Evolutionary conservation across 2,888 invertebrate genomes (phyloP), one percentile per base, ranked within the genome.

Genomic region (Campaea margaritaria): DNA sequence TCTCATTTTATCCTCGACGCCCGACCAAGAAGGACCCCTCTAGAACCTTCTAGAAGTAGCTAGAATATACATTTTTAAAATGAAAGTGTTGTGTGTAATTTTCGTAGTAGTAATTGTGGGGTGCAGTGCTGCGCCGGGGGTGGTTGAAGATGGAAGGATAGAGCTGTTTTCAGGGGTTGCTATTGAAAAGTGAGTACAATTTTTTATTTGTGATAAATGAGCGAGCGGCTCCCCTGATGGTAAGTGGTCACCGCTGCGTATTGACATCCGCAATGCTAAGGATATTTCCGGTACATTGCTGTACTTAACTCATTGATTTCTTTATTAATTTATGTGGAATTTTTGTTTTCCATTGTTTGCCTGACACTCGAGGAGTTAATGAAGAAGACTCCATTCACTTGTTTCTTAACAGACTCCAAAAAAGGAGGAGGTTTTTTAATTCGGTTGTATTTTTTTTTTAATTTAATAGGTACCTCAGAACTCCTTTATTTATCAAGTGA

Each of bases 161-260:
- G 91, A 92, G 57, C 73, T 92, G 14, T 89, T 92, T 47, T 86
- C 89, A 2, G 92, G 92, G 64, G 91, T 92, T 1, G 87, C 89
- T 11, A 87, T 92, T 69, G 89, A 91, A 69, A 84, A 85, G 89
- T 89, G 67, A 89, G 89, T 87, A 28, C 28, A 1, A 12, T 12
- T 36, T 36, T 36, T 36, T 3, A 36, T 36, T n/a, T 12, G 36
- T 36, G 34, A 9, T 9, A 7, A 11, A 34, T 9, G 34, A n/a
- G n/a, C n/a, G n/a, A n/a, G 21, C 21, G 8, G 8, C 11, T 11
- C 9, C 2, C 1, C 34, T 11, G 34, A 9, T 34, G 34, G 11
- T 34, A 11, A 34, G 34, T 34, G 34, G 21, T 21, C 21, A 21
- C 21, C 21, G n/a, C n/a, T 21, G 21, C 21, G 3, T 21, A 21